These are phyloP conservation scores for Eueides isabella DNA, from an alignment of 1,140 invertebrate species.

Conservation along the genomic window DNA sequence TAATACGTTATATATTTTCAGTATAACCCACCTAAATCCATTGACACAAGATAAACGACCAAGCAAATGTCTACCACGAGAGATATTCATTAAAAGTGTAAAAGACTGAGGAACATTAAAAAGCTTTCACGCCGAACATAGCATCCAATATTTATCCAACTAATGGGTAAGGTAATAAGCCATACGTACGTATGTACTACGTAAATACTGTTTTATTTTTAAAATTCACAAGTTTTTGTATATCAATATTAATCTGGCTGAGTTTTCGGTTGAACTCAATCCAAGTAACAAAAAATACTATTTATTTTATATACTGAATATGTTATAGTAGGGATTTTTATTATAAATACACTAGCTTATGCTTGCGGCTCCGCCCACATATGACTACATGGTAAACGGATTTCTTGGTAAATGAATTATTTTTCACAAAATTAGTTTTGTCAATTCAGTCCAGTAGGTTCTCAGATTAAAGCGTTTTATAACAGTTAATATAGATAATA, in stretches of 20 bases:
- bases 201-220: neutral
- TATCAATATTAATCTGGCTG: neutral
- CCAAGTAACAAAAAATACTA: neutral
- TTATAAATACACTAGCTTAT: too few species aligned
- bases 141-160: slow-evolving; percentile 8
- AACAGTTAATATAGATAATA: too few species aligned
- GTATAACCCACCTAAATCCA: neutral
- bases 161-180: slow-evolving; percentile 1
- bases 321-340: neutral
- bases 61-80: neutral
- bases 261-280: neutral
- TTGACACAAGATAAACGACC: neutral
- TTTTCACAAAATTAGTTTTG: too few species aligned
- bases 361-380: too few species aligned
- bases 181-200: neutral
- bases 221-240: neutral
- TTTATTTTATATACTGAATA: neutral
- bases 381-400: too few species aligned
- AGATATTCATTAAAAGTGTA: slow-evolving; percentile 7
- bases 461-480: too few species aligned
- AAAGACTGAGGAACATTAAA: slow-evolving; percentile 2
- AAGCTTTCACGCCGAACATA: slow-evolving; percentile 11
- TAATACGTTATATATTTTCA: neutral
- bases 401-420: too few species aligned
- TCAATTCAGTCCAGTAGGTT: too few species aligned